These are phyloP conservation scores for Cremastobaeus sp. DNA, from an alignment of 2,888 invertebrate species.

Conservation along the genomic window DNA sequence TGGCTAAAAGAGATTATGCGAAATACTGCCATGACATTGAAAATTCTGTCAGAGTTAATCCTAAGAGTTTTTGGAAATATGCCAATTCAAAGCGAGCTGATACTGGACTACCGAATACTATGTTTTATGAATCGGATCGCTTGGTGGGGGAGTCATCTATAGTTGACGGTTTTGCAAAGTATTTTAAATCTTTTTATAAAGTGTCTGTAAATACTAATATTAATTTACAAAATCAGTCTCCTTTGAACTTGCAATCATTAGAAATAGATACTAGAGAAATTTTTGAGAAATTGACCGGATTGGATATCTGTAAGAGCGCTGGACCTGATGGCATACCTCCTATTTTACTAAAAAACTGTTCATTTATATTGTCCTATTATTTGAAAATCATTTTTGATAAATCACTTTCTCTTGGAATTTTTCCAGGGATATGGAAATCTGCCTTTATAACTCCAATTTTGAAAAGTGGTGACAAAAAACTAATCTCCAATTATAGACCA, in stretches of 20 bases:
- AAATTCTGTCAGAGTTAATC: background rate
- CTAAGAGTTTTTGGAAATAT: constrained; percentile 12
- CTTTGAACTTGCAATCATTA: background rate
- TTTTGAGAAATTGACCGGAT: background rate
- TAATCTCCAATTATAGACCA: constrained; percentile 8
- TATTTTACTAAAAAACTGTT: background rate
- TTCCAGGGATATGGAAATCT: background rate
- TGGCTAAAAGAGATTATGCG: constrained; percentile 2
- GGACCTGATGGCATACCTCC: constrained; percentile 11
- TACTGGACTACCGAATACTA: background rate
- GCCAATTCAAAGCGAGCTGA: background rate
- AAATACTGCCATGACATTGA: background rate
- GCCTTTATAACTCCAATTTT: constrained; percentile 5
- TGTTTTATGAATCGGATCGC: background rate
- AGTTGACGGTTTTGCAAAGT: background rate
- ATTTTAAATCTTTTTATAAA: constrained; percentile 4
- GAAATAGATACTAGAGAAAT: too few relatives aligned
- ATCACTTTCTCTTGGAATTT: background rate
- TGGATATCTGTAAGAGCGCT: too few relatives aligned
- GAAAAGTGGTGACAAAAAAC: constrained; percentile 3
- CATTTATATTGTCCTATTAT: background rate
- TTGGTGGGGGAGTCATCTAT: background rate
- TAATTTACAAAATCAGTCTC: too few relatives aligned
- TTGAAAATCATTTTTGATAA: constrained; percentile 4
- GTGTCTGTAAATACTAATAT: too few relatives aligned